Evolutionary conservation across 1,140 invertebrate genomes (phyloP).

Genomic region (Trichonephila clavipes): DNA sequence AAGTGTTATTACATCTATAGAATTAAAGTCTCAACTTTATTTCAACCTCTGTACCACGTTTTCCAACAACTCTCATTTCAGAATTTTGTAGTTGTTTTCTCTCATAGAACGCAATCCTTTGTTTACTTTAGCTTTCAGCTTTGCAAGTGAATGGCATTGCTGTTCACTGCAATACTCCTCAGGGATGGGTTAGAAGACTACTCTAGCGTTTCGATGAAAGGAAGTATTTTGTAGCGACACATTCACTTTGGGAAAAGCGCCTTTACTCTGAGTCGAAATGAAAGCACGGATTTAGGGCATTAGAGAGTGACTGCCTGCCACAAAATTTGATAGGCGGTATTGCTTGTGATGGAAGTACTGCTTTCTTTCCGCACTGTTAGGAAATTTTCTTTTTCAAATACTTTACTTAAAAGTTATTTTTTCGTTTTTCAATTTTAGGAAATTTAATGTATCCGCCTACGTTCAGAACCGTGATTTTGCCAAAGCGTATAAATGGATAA

Average conservation of each 20-base stretch:
- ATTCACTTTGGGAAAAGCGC: neutral
- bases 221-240: neutral
- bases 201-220: neutral
- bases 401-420: neutral
- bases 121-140: neutral
- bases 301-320: neutral
- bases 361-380: neutral
- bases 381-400: neutral
- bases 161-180: neutral
- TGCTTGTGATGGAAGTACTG: neutral
- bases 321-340: neutral
- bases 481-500: too few species aligned
- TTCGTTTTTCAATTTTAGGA: too few species aligned
- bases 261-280: neutral
- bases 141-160: neutral
- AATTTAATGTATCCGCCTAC: too few species aligned
- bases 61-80: conserved; percentile 20
- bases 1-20: neutral
- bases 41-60: neutral
- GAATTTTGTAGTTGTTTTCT: neutral
- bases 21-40: neutral
- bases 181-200: neutral
- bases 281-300: neutral
- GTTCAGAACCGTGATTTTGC: too few species aligned
- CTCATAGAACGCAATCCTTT: neutral